A percentile compares a stretch with the other conserved stretches of the same genome.
Conservation (phyloP, 2,888 invertebrate genomes). For the Dynastes hyllus region DNA sequence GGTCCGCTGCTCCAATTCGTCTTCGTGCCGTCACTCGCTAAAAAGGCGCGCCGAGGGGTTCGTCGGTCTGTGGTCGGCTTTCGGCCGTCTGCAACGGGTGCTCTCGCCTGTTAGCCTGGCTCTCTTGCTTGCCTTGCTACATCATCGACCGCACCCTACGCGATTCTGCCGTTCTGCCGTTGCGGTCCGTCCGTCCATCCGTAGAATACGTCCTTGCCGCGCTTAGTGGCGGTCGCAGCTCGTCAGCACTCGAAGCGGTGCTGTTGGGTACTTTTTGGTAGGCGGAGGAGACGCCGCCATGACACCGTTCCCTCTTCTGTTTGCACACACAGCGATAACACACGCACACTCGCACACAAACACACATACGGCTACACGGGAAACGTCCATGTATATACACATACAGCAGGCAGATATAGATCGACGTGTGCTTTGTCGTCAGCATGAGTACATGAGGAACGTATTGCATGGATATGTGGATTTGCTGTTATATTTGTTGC, state of each 20-base stretch:
- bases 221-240: neutral
- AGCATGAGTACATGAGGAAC: too few relatives aligned
- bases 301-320: constrained; percentile 45
- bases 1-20: constrained; percentile 55
- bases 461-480: too few relatives aligned
- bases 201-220: neutral
- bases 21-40: constrained; percentile 56
- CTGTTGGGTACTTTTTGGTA: constrained; percentile 27
- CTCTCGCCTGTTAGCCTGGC: neutral
- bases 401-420: too few relatives aligned
- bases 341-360: neutral
- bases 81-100: neutral
- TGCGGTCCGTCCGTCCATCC: neutral
- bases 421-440: too few relatives aligned
- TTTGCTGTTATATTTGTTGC: too few relatives aligned
- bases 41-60: constrained; percentile 53
- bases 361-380: neutral
- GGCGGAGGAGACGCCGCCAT: constrained; percentile 41
- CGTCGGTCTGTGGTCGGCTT: constrained; percentile 10
- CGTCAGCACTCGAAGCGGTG: constrained; percentile 16
- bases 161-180: constrained; percentile 6
- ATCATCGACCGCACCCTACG: constrained; percentile 58
- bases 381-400: neutral
- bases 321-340: constrained; percentile 42
- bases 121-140: constrained; percentile 36